Base-by-base conservation (phyloP, 30 jellyfish, hydroid and myxozoan species). In the Chironex yamaguchii region DNA sequence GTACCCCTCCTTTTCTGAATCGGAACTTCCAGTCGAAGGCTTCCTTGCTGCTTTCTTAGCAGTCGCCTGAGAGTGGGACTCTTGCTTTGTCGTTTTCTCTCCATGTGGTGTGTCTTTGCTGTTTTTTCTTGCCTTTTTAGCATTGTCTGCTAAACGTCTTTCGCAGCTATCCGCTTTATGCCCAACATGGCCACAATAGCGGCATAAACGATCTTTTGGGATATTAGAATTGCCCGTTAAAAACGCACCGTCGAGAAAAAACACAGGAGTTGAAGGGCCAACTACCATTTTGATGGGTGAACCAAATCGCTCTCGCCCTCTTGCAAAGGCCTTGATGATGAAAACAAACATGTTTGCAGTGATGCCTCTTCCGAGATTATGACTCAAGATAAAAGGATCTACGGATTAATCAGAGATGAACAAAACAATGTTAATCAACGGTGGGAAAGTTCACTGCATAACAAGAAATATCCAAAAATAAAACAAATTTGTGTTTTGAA, bases 371-470 rank as follows among this genome's bases (percentile, higher is more conserved):
- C 85, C 97, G 30, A 92, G 84, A 74, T 92, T 92, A 81, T 87
- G 98, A 24, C 69, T 73, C 17, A 72, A 70, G 24, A 79, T 70
- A 77, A 92, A 92, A 0, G 98, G 98, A 82, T 92, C 98, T 92
- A 67, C 32, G n/a, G n/a, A n/a, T n/a, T n/a, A n/a, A n/a, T n/a
- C n/a, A n/a, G n/a, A n/a, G n/a, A n/a, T n/a, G n/a, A n/a, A n/a
- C n/a, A n/a, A n/a, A n/a, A n/a, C n/a, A n/a, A n/a, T n/a, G n/a
- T n/a, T n/a, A n/a, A n/a, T n/a, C n/a, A n/a, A n/a, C n/a, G n/a
- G n/a, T n/a, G n/a, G n/a, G n/a, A n/a, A n/a, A n/a, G n/a, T n/a
- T n/a, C n/a, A n/a, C n/a, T n/a, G n/a, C n/a, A n/a, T n/a, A n/a
- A n/a, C n/a, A n/a, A n/a, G n/a, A n/a, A n/a, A n/a, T n/a, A n/a